Evolutionary conservation across 2,888 invertebrate genomes (phyloP), one percentile per base, ranked within the genome.

Genomic region (Anthrax anthrax): DNA sequence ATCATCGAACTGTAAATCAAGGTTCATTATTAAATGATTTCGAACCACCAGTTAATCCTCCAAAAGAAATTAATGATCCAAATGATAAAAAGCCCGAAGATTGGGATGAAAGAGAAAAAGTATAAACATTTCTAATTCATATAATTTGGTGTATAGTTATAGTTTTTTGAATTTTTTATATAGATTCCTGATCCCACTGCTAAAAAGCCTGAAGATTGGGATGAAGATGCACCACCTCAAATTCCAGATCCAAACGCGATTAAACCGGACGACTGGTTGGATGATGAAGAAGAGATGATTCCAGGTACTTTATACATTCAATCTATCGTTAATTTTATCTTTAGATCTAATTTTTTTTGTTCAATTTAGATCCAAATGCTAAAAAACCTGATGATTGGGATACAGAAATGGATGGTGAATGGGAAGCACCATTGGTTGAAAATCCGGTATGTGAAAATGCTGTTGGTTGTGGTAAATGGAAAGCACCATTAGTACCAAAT

Each of bases 331-430:
- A 14, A 9, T 27, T n/a, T 2, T 18, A 9, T 40, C 4, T 16
- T 36, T 36, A n/a, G 6, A 16, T 36, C n/a, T 36, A 36, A 36
- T 16, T 4, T 10, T 34, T 34, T 3, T 19, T 37, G 19, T 10
- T 40, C 14, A 19, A 42, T 37, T 18, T 14, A 58, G 96, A 98
- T 70, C 83, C 89, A 0, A 77, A 78, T 41, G 89, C 95, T 0
- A 70, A 72, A 46, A 91, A 89, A 67, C 97, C 97, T 0, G 78
- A 76, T 0, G 97, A 98, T 68, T 98, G 97, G 95, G 97, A 98
- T 67, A 79, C 84, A 17, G 95, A 96, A 54, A 97, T 97, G 84
- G 98, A 98, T 70, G 98, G 98, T 2, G 86, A 87, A 61, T 99
- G 97, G 97, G 97, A 97, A 67, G 82, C 97, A 5, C 91, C 96